These are phyloP conservation scores for Diadema setosum DNA, from an alignment of 35 echinoderm and acorn worm species.

Conservation along the genomic window DNA sequence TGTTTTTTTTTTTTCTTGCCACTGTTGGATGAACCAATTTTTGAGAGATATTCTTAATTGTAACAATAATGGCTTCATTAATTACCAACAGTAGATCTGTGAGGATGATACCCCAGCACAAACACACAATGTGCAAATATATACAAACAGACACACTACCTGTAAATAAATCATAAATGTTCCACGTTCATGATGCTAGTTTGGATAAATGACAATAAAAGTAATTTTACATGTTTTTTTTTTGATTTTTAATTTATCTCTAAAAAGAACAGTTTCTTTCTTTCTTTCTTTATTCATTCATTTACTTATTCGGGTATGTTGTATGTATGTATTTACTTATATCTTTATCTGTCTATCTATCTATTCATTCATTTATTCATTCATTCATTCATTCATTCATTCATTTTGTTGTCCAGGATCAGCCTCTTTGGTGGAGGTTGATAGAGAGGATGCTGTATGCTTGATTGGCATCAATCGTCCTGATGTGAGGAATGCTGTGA, in stretches of 20 bases:
- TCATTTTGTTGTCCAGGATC: neutral
- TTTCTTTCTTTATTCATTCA: neutral
- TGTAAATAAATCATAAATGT: no score
- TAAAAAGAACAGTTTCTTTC: neutral
- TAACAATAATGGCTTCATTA: no score
- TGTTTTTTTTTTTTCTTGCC: no score
- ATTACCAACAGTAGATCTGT: no score
- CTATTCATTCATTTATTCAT: neutral
- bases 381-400: neutral
- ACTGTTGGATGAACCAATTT: no score
- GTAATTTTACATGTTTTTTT: no score
- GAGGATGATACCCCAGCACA: no score
- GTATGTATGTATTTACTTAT: neutral
- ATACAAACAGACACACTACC: no score
- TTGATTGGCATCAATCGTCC: conserved; percentile 90
- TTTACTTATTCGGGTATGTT: neutral
- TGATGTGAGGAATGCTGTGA: conserved; percentile 78
- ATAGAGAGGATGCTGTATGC: conserved; percentile 68
- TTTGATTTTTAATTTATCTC: neutral
- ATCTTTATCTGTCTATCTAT: neutral
- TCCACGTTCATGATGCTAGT: no score
- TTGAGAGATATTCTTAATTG: no score
- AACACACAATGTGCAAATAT: no score
- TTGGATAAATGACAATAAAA: no score
- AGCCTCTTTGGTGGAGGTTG: conserved; percentile 26